phyloP scores from a whole-genome alignment of 2,888 invertebrate genomes.

The Strigamia transsilvanica region DNA sequence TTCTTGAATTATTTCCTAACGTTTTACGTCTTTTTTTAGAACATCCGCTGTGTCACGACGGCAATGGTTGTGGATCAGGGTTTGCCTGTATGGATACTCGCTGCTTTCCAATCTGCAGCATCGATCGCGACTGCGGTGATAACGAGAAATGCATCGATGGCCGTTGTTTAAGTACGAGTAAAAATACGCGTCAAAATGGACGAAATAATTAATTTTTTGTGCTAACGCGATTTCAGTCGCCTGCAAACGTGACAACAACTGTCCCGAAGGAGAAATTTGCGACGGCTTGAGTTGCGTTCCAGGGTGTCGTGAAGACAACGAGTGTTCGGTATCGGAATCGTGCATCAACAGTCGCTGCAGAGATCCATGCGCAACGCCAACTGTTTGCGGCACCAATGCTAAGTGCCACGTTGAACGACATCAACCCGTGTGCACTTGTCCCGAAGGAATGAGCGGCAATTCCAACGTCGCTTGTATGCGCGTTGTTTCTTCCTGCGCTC shows the following conservation, averaged over 20 bases:
- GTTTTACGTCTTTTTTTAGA: slow-evolving; percentile 44
- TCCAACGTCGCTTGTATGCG: slow-evolving; percentile 74
- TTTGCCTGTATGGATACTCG: slow-evolving; percentile 81
- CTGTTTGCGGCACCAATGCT: slow-evolving; percentile 63
- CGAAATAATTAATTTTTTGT: not conserved
- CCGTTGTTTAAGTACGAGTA: slow-evolving; percentile 77
- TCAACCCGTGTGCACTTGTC: slow-evolving; percentile 77
- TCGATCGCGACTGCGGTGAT: slow-evolving; percentile 83
- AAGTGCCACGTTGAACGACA: slow-evolving; percentile 70
- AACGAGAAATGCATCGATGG: slow-evolving; percentile 88
- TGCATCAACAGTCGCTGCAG: slow-evolving; percentile 59
- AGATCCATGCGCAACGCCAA: slow-evolving; percentile 48
- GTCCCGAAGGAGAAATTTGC: slow-evolving; percentile 83
- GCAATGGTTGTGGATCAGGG: slow-evolving; percentile 68
- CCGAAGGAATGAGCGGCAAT: slow-evolving; percentile 76
- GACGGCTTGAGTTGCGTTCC: slow-evolving; percentile 81
- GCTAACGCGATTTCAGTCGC: slow-evolving; percentile 48
- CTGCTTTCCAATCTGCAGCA: slow-evolving; percentile 79
- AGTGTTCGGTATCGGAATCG: slow-evolving; percentile 79
- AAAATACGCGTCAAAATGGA: not conserved
- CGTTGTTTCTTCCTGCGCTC: not conserved
- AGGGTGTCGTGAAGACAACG: slow-evolving; percentile 80
- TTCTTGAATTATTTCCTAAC: not conserved
- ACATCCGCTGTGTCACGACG: slow-evolving; percentile 54
- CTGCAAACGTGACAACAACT: slow-evolving; percentile 70